phyloP scores from a whole-genome alignment of 2,797 vertebrate species.

The Typhlichthys subterraneus region DNA sequence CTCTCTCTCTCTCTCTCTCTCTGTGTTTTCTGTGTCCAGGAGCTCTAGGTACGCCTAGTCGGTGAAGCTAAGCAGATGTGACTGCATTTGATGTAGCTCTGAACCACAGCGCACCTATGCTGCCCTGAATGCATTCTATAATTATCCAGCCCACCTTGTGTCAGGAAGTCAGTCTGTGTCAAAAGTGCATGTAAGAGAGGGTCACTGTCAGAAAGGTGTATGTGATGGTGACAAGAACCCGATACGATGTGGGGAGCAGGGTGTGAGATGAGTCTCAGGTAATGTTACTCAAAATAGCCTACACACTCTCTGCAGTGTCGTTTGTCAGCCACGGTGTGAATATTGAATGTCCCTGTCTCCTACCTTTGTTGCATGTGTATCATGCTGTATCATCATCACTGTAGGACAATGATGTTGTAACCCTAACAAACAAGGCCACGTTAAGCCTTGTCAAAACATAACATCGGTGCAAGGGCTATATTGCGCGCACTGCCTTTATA shows the following conservation, averaged over 20 bases:
- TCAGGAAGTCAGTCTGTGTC: conserved; percentile 69
- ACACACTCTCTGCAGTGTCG: conserved; percentile 7
- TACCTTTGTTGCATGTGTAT: too few relatives aligned
- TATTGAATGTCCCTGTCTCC: background rate
- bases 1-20: conserved; percentile 39
- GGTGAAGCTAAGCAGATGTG: conserved; percentile 79
- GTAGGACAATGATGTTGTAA: too few relatives aligned
- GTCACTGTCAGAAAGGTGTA: conserved; percentile 69
- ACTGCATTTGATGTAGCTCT: conserved; percentile 78
- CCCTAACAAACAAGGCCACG: too few relatives aligned
- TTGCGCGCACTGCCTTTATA: too few relatives aligned
- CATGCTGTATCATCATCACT: too few relatives aligned
- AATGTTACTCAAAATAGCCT: conserved; percentile 11
- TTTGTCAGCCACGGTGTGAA: background rate
- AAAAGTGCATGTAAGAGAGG: conserved; percentile 73
- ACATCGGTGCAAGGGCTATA: too few relatives aligned
- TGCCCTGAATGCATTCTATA: conserved; percentile 76
- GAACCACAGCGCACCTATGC: conserved; percentile 71
- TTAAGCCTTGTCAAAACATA: too few relatives aligned
- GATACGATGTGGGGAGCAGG: conserved; percentile 28
- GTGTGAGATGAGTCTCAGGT: conserved; percentile 44
- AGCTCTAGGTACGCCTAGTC: conserved; percentile 63
- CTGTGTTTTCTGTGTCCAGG: conserved; percentile 54
- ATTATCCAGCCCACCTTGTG: conserved; percentile 76
- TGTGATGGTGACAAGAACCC: conserved; percentile 50